Percentiles rank a stretch among this genome's conserved stretches.
These are phyloP conservation scores for Brenthis ino DNA, from an alignment of 2,888 invertebrate genomes.

Conservation along the genomic window DNA sequence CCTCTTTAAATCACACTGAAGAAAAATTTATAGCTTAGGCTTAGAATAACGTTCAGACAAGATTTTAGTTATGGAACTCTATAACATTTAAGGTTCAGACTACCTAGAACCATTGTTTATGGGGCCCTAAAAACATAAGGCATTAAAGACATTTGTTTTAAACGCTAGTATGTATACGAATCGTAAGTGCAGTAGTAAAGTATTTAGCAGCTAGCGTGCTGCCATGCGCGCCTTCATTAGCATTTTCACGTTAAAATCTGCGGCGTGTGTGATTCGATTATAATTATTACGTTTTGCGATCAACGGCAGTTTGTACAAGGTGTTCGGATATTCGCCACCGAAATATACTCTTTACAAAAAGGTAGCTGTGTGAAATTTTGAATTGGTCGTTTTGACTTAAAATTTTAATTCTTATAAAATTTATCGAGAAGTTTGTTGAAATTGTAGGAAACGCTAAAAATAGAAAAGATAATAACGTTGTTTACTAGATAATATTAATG, in stretches of 20 bases:
- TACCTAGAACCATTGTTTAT: no score
- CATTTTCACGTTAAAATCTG: conserved; percentile 14
- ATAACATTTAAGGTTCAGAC: no score
- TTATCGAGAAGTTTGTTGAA: no score
- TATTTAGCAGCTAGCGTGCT: conserved; percentile 3
- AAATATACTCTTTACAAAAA: no score
- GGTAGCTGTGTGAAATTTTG: neutral
- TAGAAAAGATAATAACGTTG: no score
- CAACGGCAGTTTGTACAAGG: neutral
- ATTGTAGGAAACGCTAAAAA: no score
- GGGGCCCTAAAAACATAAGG: no score
- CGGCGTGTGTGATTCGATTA: conserved; percentile 12
- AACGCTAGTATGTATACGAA: neutral
- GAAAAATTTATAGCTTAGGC: no score
- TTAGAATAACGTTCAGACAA: no score
- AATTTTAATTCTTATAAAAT: neutral
- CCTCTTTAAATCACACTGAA: no score
- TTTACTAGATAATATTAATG: no score
- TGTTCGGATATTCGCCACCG: neutral
- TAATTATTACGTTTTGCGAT: conserved; percentile 9
- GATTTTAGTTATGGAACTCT: no score
- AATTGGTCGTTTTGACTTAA: neutral
- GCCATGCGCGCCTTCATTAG: conserved; percentile 24
- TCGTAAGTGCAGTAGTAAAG: neutral
- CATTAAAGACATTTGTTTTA: neutral